phyloP scores from a whole-genome alignment of 1,140 invertebrate species.

The Limonius californicus region DNA sequence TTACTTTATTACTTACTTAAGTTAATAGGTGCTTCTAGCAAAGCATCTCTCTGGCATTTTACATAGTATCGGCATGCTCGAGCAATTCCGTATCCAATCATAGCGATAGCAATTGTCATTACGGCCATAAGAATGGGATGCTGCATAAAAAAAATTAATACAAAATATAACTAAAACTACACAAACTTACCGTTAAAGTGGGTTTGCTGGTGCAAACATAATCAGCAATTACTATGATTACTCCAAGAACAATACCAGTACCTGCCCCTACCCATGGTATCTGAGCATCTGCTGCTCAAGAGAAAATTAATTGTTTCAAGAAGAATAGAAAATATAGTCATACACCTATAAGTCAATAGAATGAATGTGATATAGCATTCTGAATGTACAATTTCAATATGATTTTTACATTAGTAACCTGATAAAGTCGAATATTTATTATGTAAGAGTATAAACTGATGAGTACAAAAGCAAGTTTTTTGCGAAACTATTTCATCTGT shows the following conservation, averaged over 20 bases:
- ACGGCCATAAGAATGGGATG: constrained; percentile 59
- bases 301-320: constrained; percentile 38
- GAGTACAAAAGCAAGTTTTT: no score
- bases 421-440: no score
- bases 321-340: constrained; percentile 19
- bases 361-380: background rate
- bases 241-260: constrained; percentile 67
- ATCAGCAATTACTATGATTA: constrained; percentile 67
- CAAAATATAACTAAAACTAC: constrained; percentile 15
- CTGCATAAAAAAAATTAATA: constrained; percentile 40
- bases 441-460: no score
- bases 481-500: no score
- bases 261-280: constrained; percentile 73
- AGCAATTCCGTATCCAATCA: constrained; percentile 56
- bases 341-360: background rate
- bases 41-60: constrained; percentile 51
- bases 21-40: constrained; percentile 56
- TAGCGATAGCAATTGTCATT: constrained; percentile 55
- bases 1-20: constrained; percentile 39
- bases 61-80: constrained; percentile 55
- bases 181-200: constrained; percentile 53
- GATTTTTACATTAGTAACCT: no score
- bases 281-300: constrained; percentile 59
- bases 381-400: background rate
- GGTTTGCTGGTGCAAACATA: constrained; percentile 63